A percentile compares a stretch with the other conserved stretches of the same genome.
phyloP scores from a whole-genome alignment of 2,797 vertebrate species.

The Coendou prehensilis region DNA sequence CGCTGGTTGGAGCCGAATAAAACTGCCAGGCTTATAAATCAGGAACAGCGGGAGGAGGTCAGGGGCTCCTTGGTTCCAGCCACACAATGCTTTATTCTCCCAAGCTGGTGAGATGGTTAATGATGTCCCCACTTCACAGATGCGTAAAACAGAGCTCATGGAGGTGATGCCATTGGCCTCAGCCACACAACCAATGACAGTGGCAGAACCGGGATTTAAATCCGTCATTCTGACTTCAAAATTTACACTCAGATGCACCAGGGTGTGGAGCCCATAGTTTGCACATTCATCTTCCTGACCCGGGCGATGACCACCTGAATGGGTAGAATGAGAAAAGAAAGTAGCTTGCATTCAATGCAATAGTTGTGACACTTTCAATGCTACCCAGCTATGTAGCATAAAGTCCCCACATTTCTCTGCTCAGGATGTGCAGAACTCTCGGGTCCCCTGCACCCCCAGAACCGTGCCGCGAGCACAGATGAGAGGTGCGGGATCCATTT shows the following conservation, averaged over 20 bases:
- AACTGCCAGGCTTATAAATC: background rate
- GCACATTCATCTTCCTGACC: background rate
- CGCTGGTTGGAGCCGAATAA: background rate
- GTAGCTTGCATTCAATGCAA: background rate
- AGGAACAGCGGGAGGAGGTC: background rate
- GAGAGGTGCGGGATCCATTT: background rate
- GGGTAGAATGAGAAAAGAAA: accelerated
- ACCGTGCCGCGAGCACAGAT: background rate
- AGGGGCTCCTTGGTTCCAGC: background rate
- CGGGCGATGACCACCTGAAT: background rate
- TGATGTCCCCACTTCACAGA: background rate
- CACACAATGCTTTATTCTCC: background rate
- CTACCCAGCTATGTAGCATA: background rate
- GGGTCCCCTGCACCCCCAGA: background rate
- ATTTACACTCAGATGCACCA: too few species aligned
- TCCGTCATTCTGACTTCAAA: background rate
- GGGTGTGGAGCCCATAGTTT: accelerated
- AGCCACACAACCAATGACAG: background rate
- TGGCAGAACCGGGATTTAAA: background rate
- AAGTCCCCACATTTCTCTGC: background rate
- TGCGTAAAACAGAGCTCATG: background rate
- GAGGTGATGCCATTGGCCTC: background rate
- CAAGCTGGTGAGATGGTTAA: background rate
- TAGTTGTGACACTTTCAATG: too few species aligned
- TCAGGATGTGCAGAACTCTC: background rate